Evolutionary conservation across 2,797 vertebrate species (phyloP).

Genomic region (Lerista edwardsae): DNA sequence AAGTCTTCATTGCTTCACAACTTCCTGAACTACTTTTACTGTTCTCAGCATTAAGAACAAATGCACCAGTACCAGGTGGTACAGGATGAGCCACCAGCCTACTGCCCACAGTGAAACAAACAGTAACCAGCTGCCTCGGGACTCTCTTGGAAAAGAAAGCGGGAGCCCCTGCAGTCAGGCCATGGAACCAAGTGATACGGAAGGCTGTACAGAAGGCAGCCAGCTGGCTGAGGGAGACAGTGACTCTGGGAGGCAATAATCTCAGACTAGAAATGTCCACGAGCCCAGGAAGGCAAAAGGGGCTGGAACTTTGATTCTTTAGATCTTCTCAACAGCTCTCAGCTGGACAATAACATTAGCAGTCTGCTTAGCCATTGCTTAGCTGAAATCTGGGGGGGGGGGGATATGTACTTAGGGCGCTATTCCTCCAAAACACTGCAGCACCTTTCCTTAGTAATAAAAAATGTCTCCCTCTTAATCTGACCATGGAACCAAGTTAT

Average conservation of each 20-base stretch:
- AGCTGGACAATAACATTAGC: neutral
- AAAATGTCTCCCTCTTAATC: no score
- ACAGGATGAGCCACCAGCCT: neutral
- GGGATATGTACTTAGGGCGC: neutral
- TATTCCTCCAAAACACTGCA: neutral
- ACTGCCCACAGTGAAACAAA: neutral
- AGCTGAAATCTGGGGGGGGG: no score
- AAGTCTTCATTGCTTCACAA: neutral
- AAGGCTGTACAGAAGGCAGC: neutral
- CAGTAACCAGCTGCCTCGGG: neutral
- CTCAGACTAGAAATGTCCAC: neutral
- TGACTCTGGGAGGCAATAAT: neutral
- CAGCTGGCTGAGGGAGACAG: neutral
- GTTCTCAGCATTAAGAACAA: neutral
- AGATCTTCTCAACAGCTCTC: neutral
- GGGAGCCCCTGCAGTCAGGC: neutral
- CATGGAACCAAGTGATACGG: neutral
- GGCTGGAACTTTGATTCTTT: neutral
- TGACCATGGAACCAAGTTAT: neutral
- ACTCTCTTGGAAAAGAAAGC: neutral
- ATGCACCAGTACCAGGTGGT: neutral
- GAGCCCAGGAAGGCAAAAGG: neutral
- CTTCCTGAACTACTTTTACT: neutral
- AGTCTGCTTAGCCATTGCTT: no score
- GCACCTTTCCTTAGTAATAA: neutral